Base-by-base conservation (phyloP, 2,888 invertebrate species). In the Lochmaea crataegi region DNA sequence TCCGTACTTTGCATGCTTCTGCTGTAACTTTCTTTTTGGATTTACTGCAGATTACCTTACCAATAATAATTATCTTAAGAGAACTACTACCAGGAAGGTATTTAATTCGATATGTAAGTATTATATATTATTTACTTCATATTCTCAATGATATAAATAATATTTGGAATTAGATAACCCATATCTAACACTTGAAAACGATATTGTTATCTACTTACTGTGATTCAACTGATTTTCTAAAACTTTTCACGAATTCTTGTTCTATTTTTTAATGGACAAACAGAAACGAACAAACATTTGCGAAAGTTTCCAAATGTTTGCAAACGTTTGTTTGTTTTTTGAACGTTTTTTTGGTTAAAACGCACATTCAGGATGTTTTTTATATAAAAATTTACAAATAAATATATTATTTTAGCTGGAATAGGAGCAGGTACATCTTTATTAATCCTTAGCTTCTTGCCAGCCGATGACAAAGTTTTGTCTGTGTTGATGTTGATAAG, bases 1-100 rank as follows among this genome's bases (percentile, higher is more conserved):
- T 18, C 94, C 94, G 0, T 95, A 95, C 83, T 84, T 94, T 18
- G 89, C 90, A 0, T 92, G 94, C 88, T 94, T 92, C 88, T 73
- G 92, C 14, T 84, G 93, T 60, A 92, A 93, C 77, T 92, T 94
- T 79, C 88, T 92, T 0, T 90, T 94, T 85, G 93, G 94, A 4
- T 89, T 88, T 53, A 81, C 91, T 66, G 91, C 94, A 0, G 93
- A 94, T 80, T 83, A 89, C 71, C 83, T 91, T 0, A 89, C 91
- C 26, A 88, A 87, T 41, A 89, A 86, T 12, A 76, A 78, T 9
- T 72, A 76, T 22, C 41, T 79, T n/a, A 73, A 75, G 3, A 77
- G 81, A 10, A 86, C 88, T 1, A 58, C 75, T 14, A 71, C 75
- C 3, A 77, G 81, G 63, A 93, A 93, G 85, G 83, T 93, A 1